Evolutionary conservation across 2,888 invertebrate genomes (phyloP).

Genomic region (Eupithecia dodoneata): DNA sequence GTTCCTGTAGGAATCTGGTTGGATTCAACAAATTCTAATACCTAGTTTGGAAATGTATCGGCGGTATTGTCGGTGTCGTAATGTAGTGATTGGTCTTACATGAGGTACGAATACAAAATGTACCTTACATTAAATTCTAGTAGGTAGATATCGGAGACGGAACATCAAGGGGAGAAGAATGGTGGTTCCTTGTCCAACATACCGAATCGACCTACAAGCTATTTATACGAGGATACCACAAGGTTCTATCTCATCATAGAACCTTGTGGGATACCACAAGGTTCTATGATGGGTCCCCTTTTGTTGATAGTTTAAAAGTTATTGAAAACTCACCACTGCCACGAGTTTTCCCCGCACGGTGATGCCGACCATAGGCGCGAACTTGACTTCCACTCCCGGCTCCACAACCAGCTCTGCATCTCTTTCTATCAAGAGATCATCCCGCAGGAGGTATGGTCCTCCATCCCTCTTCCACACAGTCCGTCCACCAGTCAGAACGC

Average conservation of each 20-base stretch:
- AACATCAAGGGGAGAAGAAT: background rate
- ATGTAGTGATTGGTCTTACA: background rate
- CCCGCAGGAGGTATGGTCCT: conserved; percentile 91
- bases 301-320: background rate
- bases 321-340: conserved; percentile 90
- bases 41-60: background rate
- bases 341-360: conserved; percentile 95
- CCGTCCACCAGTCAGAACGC: conserved; percentile 84
- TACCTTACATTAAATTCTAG: no score
- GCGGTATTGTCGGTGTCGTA: background rate
- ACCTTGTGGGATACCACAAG: conserved; percentile 22
- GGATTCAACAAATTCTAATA: background rate
- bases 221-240: no score
- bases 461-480: conserved; percentile 81
- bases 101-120: background rate
- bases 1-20: conserved; percentile 13
- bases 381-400: conserved; percentile 94
- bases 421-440: conserved; percentile 91
- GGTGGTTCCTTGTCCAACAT: background rate
- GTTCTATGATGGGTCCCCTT: conserved; percentile 13
- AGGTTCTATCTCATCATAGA: no score
- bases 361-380: conserved; percentile 96
- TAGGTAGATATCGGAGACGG: no score
- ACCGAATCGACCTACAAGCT: background rate
- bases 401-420: conserved; percentile 93